Conservation (phyloP, 2,888 invertebrate species). For the Trisateles emortualis region DNA sequence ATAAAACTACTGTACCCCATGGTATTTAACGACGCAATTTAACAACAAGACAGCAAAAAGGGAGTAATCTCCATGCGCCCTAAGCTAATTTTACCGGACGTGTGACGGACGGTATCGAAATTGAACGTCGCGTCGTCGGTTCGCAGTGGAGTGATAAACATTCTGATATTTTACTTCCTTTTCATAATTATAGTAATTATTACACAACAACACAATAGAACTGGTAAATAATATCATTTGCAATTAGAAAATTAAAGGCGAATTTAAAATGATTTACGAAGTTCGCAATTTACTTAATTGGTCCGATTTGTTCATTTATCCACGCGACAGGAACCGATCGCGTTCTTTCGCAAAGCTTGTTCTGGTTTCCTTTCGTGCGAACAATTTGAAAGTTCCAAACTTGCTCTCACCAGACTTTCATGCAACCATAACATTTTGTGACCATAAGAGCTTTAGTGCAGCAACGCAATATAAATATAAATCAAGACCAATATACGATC, state of each 20-base stretch:
- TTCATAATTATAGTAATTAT: slow-evolving; percentile 1
- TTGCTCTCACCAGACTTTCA: slow-evolving; percentile 33
- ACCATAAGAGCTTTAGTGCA: slow-evolving; percentile 25
- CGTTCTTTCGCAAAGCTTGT: slow-evolving; percentile 49
- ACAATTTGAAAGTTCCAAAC: slow-evolving; percentile 45
- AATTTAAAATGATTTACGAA: not conserved
- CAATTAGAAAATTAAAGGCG: not conserved
- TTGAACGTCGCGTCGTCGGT: slow-evolving; percentile 36
- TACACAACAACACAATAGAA: too few relatives aligned
- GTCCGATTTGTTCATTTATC: slow-evolving; percentile 31
- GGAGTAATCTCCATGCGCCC: slow-evolving; percentile 29
- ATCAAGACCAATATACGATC: slow-evolving; percentile 11
- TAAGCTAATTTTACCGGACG: slow-evolving; percentile 53
- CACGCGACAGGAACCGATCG: slow-evolving; percentile 45
- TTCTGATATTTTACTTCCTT: slow-evolving; percentile 35
- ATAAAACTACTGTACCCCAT: slow-evolving; percentile 24
- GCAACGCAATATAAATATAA: slow-evolving; percentile 14
- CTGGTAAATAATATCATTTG: too few relatives aligned
- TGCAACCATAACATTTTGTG: too few relatives aligned
- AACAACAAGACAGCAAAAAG: slow-evolving; percentile 34
- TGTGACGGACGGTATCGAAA: slow-evolving; percentile 50
- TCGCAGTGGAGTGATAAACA: slow-evolving; percentile 40
- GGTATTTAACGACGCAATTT: slow-evolving; percentile 32
- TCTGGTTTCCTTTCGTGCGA: slow-evolving; percentile 48
- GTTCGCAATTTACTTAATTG: slow-evolving; percentile 45